These are phyloP conservation scores for Anser cygnoides DNA, from an alignment of 2,113 vertebrate genomes.

Conservation along the genomic window DNA sequence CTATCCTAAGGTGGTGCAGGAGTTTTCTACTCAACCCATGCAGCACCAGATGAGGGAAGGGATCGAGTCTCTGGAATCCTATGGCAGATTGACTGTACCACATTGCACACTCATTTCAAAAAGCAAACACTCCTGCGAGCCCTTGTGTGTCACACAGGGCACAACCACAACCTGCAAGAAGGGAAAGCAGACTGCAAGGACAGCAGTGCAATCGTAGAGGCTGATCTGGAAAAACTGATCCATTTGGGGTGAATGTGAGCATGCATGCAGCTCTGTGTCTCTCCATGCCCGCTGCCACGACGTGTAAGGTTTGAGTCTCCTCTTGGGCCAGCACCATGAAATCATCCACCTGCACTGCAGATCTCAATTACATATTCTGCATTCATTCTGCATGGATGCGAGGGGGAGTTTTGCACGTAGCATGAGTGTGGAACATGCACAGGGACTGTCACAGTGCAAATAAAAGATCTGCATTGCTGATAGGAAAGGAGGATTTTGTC, in stretches of 20 bases:
- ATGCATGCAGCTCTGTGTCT: not conserved
- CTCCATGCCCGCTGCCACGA: not conserved
- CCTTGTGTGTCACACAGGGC: not conserved
- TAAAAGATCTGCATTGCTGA: constrained; percentile 48
- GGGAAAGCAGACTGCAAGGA: not conserved
- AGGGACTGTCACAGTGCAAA: not conserved
- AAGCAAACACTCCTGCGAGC: not conserved
- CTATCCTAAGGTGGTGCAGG: not conserved
- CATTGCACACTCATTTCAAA: not conserved
- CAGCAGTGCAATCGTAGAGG: not conserved
- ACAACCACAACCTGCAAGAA: not conserved
- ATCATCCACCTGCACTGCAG: constrained; percentile 60
- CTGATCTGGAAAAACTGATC: not conserved
- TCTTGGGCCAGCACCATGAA: constrained; percentile 24
- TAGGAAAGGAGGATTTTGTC: constrained; percentile 1
- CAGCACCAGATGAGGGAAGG: not conserved
- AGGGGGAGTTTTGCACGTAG: constrained; percentile 19
- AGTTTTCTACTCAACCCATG: not conserved
- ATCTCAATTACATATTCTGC: constrained; percentile 53
- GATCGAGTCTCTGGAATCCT: not conserved
- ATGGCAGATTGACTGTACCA: fast-evolving
- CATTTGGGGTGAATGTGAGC: not conserved
- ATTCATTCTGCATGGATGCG: not conserved
- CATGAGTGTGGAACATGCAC: constrained; percentile 20
- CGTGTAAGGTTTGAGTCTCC: not conserved